Conservation (phyloP, 1,140 invertebrate species). For the Neoseiulus cucumeris region DNA sequence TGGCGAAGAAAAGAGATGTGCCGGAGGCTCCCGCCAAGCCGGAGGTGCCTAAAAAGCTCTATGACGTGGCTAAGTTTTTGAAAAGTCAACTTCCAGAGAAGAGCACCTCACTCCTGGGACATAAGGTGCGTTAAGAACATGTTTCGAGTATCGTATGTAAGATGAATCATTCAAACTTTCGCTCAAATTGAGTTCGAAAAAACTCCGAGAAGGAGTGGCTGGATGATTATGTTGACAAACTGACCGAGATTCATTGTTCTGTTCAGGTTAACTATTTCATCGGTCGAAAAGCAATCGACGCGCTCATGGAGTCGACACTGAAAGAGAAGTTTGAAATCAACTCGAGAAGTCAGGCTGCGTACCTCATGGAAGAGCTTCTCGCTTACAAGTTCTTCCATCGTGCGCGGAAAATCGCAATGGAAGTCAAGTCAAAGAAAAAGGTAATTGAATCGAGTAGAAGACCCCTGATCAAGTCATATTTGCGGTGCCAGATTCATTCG, state of each 20-base stretch:
- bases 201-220: background rate
- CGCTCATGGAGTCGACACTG: background rate
- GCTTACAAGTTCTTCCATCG: conserved; percentile 85
- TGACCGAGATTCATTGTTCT: conserved; percentile 3
- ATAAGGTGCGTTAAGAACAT: conserved; percentile 95
- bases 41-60: conserved; percentile 51
- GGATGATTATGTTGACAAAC: conserved; percentile 7
- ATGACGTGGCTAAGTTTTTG: conserved; percentile 77
- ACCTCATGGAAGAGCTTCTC: conserved; percentile 40
- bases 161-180: conserved; percentile 7
- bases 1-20: background rate
- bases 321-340: background rate
- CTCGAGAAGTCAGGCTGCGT: background rate
- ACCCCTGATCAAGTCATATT: too few relatives aligned
- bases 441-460: conserved; percentile 16
- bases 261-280: conserved; percentile 13
- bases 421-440: conserved; percentile 37
- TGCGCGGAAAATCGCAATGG: conserved; percentile 63
- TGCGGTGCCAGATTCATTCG: too few relatives aligned
- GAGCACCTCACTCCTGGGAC: conserved; percentile 81
- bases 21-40: background rate
- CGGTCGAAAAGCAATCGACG: background rate
- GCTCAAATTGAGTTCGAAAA: background rate
- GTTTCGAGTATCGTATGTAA: conserved; percentile 37
- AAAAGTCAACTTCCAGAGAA: conserved; percentile 76